phyloP scores from a whole-genome alignment of 2,797 vertebrate genomes.

The Hipposideros larvatus region DNA sequence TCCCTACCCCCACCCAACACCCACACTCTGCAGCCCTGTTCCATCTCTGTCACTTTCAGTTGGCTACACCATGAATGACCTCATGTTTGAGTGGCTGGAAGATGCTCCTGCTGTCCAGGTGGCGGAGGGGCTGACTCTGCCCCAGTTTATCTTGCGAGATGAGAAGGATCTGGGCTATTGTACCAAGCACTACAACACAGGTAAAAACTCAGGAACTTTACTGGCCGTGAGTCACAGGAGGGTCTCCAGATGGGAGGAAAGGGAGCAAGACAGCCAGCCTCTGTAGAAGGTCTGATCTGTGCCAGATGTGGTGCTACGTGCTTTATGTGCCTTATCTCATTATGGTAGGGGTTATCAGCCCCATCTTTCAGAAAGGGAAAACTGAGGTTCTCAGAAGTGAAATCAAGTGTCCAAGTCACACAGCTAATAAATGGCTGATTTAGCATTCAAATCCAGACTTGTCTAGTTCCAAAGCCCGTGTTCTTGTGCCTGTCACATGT shows the following conservation, averaged over 20 bases:
- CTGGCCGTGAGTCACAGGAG: background rate
- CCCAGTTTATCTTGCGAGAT: slow-evolving; percentile 96
- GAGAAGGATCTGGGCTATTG: slow-evolving; percentile 97
- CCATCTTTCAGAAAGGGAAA: slow-evolving; percentile 53
- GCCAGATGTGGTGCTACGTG: background rate
- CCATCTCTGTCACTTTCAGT: slow-evolving; percentile 87
- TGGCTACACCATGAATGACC: slow-evolving; percentile 98
- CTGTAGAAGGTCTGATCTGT: slow-evolving; percentile 16
- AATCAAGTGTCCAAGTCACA: background rate
- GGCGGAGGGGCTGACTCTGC: slow-evolving; percentile 95
- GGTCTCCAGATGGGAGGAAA: slow-evolving; percentile 28
- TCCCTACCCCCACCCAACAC: slow-evolving; percentile 18
- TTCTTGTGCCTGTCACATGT: background rate
- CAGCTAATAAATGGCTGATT: slow-evolving; percentile 44
- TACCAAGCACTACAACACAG: slow-evolving; percentile 97
- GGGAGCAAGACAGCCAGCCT: background rate
- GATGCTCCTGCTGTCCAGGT: slow-evolving; percentile 95
- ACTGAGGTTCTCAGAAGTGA: slow-evolving; percentile 25
- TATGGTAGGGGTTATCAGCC: background rate
- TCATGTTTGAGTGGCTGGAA: slow-evolving; percentile 96
- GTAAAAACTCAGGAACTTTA: slow-evolving; percentile 84
- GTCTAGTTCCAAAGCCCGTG: background rate
- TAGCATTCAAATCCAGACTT: slow-evolving; percentile 58
- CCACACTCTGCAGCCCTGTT: slow-evolving; percentile 34
- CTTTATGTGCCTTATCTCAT: background rate